Conservation (phyloP, 2,113 vertebrate genomes). For the Oophaga pumilio region DNA sequence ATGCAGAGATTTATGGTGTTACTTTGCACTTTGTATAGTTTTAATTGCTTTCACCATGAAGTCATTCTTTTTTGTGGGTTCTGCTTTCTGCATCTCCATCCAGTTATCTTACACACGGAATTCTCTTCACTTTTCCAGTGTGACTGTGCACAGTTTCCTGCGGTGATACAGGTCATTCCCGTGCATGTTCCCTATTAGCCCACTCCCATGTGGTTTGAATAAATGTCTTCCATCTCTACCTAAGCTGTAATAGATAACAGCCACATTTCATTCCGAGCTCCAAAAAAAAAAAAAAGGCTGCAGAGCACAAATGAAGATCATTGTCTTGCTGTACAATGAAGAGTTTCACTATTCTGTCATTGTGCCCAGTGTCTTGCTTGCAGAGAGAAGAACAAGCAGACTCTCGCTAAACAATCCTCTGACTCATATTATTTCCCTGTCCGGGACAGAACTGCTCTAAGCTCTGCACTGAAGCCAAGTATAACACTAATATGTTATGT, state of each 20-base stretch:
- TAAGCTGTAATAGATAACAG: constrained; percentile 36
- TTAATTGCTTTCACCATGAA: constrained; percentile 5
- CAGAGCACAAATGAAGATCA: background rate
- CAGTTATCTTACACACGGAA: background rate
- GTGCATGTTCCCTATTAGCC: constrained; percentile 16
- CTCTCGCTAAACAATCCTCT: constrained; percentile 26
- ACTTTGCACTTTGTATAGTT: background rate
- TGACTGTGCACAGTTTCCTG: constrained; percentile 1
- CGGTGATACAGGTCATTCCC: background rate
- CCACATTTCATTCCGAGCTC: constrained; percentile 1
- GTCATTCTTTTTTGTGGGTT: constrained; percentile 12
- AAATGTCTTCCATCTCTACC: constrained; percentile 26
- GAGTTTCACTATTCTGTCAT: constrained; percentile 23
- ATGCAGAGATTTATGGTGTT: background rate
- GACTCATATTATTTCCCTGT: constrained; percentile 44
- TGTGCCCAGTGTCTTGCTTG: constrained; percentile 35
- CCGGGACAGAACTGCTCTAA: constrained; percentile 3
- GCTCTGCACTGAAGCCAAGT: constrained; percentile 7
- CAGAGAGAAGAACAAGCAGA: constrained; percentile 38
- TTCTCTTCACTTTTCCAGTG: background rate
- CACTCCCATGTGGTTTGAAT: background rate
- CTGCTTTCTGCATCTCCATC: background rate
- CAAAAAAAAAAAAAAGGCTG: constrained; percentile 23
- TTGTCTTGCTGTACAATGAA: constrained; percentile 29
- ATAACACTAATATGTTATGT: constrained; percentile 2